These are phyloP conservation scores for Drosophila melanogaster DNA, from an alignment of 1,140 invertebrate genomes.

Conservation along the genomic window Release_6_plus_ISO1_MT NT_037436.4:18558501-18559000, in stretches of 20 bases:
- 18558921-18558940: constrained; percentile 27
- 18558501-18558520: constrained; percentile 34
- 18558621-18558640: constrained; percentile 74
- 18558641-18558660: constrained; percentile 55
- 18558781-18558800: constrained; percentile 43
- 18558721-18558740: constrained; percentile 2
- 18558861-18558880: constrained; percentile 30
- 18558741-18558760: constrained; percentile 10
- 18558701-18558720: constrained; percentile 11
- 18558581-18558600: constrained; percentile 51
- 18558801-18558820: constrained; percentile 26
- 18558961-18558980: constrained; percentile 36
- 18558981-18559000: constrained; percentile 11
- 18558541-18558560: constrained; percentile 23
- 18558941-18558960: constrained; percentile 10
- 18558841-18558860: constrained; percentile 29
- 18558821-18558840: constrained; percentile 45
- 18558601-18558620: constrained; percentile 59
- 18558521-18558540: constrained; percentile 66
- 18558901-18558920: constrained; percentile 2
- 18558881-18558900: constrained; percentile 43
- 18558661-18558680: constrained; percentile 40
- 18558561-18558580: constrained; percentile 70
- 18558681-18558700: constrained; percentile 57
- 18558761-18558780: constrained; percentile 19